Evolutionary conservation across 2,888 invertebrate genomes (phyloP), one percentile per base, ranked within the genome.

Genomic region (Gonocerus acuteangulatus): DNA sequence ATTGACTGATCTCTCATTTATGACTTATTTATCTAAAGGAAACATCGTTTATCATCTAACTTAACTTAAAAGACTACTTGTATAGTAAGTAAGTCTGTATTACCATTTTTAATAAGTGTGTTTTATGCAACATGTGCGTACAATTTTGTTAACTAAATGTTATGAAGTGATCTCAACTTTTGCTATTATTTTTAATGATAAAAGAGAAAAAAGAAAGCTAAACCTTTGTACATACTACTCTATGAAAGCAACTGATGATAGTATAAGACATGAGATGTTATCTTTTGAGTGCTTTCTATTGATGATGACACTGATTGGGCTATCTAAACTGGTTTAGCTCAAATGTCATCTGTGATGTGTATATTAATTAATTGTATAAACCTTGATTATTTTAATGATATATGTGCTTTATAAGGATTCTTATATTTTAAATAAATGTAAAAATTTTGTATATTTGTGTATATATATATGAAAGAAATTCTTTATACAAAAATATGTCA

Each of bases 261-360:
- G 21, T 34, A 18, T 13, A 1, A 39, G 39, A 22, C 21, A 22
- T 21, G n/a, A 21, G 23, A 54, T 44, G 39, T 44, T 47, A 44
- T 57, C 23, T 57, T 18, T 44, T 45, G 57, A 36, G 57, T 47
- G 34, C 57, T 47, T 23, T 36, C 27, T 57, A 19, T 22, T 36
- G 45, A 44, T 42, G 27, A 57, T 57, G 57, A 57, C 57, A 45
- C 57, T 45, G 44, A 13, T 57, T 22, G 54, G 39, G 54, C 54
- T 54, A 42, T 54, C 54, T 42, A 54, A 22, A 39, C n/a, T n/a
- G 4, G 4, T 6, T 21, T 34, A 54, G 54, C 42, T 57, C 57
- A 27, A 42, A 56, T 57, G 57, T 57, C 57, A 27, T 57, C 57
- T 57, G 57, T 57, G 57, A 57, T 57, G 16, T 44, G 27, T 47